These are phyloP conservation scores for Synergus gifuensis DNA, from an alignment of 2,888 invertebrate species.

Conservation along the genomic window DNA sequence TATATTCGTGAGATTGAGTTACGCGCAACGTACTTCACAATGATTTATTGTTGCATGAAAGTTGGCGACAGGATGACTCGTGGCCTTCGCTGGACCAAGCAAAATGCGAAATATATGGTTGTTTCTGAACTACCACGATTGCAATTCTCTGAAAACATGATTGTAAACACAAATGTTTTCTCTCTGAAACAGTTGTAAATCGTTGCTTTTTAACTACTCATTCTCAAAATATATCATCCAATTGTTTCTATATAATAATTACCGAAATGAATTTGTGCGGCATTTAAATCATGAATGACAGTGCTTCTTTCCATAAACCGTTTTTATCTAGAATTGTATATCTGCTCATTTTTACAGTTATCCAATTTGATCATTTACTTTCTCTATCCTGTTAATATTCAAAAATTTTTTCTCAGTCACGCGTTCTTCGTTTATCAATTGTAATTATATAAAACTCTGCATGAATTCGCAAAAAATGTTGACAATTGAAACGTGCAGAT, in stretches of 20 bases:
- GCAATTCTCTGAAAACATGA: background rate
- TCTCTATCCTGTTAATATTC: no score
- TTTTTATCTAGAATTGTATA: background rate
- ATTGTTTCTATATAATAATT: background rate
- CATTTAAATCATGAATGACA: background rate
- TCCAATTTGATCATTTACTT: no score
- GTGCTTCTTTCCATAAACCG: background rate
- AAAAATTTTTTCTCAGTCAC: background rate
- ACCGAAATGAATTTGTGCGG: background rate
- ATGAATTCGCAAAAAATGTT: background rate
- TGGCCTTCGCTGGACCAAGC: conserved; percentile 7
- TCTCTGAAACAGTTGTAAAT: background rate
- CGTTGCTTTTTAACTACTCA: background rate
- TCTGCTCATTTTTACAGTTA: no score
- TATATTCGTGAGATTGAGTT: conserved; percentile 17
- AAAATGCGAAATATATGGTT: conserved; percentile 4
- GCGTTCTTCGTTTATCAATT: background rate
- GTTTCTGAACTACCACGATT: conserved; percentile 7
- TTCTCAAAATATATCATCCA: background rate
- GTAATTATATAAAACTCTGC: background rate
- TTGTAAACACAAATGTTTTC: background rate
- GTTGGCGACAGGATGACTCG: conserved; percentile 28
- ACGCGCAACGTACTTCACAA: background rate
- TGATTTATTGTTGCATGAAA: conserved; percentile 25
- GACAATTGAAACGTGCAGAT: background rate